Conservation (phyloP, 2,888 invertebrate species). For the Nesidiocoris tenuis region DNA sequence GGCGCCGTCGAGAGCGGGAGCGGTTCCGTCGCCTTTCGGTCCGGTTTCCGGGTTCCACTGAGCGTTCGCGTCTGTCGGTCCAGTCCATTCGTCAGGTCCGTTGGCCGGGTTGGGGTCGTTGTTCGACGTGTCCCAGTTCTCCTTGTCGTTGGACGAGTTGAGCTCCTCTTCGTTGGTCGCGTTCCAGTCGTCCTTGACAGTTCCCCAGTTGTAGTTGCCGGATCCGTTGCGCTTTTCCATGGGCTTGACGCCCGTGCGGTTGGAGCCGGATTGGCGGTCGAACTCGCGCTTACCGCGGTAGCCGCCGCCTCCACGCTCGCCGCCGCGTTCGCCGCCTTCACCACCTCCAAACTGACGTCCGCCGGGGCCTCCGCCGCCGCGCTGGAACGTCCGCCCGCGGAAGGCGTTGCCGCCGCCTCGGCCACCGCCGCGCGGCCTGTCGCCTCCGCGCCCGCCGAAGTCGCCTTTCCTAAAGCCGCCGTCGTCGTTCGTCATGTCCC, state of each 20-base stretch:
- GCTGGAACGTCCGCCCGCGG: slow-evolving; percentile 50
- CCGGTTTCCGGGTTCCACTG: slow-evolving; percentile 26
- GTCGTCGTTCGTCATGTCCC: slow-evolving; percentile 14
- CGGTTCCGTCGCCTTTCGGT: slow-evolving; percentile 2
- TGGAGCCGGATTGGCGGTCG: slow-evolving; percentile 91
- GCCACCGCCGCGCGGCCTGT: neutral
- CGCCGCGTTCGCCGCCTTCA: slow-evolving; percentile 50
- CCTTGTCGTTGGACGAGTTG: slow-evolving; percentile 25
- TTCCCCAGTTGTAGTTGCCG: slow-evolving; percentile 95
- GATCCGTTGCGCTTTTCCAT: slow-evolving; percentile 92
- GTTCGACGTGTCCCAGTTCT: slow-evolving; percentile 32
- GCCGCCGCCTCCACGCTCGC: slow-evolving; percentile 57
- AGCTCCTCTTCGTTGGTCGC: slow-evolving; percentile 14
- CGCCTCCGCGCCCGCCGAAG: slow-evolving; percentile 12
- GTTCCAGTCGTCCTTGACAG: slow-evolving; percentile 61
- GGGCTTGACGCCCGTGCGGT: slow-evolving; percentile 91
- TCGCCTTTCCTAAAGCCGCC: slow-evolving; percentile 14
- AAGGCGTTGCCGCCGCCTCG: slow-evolving; percentile 37
- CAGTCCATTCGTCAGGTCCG: slow-evolving; percentile 27
- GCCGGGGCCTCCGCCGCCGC: slow-evolving; percentile 54
- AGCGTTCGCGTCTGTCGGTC: neutral
- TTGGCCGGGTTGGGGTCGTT: slow-evolving; percentile 16
- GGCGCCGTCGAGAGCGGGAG: neutral
- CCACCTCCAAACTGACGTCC: slow-evolving; percentile 52
- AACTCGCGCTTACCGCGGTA: slow-evolving; percentile 80